Evolutionary conservation across 2,888 invertebrate genomes (phyloP).

Genomic region (Ferrisia virgata): DNA sequence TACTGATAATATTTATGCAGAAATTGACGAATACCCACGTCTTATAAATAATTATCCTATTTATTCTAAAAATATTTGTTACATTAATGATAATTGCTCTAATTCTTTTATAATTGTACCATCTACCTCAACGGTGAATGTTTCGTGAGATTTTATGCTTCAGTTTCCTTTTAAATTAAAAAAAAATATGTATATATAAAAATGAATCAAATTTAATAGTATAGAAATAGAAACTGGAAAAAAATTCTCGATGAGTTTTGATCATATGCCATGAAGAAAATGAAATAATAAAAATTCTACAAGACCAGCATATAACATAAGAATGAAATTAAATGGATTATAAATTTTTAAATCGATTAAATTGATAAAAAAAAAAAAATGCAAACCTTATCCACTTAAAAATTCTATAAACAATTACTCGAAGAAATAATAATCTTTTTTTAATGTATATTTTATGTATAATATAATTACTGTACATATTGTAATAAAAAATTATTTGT

Average conservation of each 20-base stretch:
- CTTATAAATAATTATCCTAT: not conserved
- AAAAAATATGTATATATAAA: too few relatives aligned
- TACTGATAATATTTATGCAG: conserved; percentile 54
- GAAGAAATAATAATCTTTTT: not conserved
- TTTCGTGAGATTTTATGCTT: not conserved
- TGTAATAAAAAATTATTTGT: conserved; percentile 7
- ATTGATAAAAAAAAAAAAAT: not conserved
- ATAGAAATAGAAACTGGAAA: not conserved
- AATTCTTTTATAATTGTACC: conserved; percentile 35
- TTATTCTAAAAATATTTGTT: conserved; percentile 20
- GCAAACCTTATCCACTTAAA: not conserved
- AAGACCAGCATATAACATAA: too few relatives aligned
- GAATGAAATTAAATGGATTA: not conserved
- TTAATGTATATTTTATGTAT: not conserved
- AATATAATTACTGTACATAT: not conserved
- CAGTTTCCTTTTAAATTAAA: too few relatives aligned
- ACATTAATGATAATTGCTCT: conserved; percentile 8
- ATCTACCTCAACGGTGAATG: conserved; percentile 38
- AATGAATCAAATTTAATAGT: not conserved
- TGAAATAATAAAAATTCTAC: not conserved
- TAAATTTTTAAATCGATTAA: too few relatives aligned
- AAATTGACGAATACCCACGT: conserved; percentile 52
- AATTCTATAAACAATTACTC: not conserved
- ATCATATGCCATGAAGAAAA: too few relatives aligned
- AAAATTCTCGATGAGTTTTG: too few relatives aligned